Evolutionary conservation across 2,888 invertebrate genomes (phyloP).

Genomic region (Biston betularia): DNA sequence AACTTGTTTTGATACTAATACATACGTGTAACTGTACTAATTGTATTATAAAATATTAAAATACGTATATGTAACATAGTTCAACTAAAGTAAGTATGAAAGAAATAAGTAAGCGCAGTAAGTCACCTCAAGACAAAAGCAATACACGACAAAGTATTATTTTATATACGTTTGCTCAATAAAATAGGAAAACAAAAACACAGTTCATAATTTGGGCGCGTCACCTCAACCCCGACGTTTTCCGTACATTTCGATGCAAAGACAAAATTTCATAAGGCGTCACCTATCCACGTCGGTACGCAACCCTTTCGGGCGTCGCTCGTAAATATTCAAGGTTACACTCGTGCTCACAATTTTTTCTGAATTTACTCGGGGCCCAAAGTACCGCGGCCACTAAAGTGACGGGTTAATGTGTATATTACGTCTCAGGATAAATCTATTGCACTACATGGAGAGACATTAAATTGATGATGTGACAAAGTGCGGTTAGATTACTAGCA

Average conservation of each 20-base stretch:
- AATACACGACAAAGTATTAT: slow-evolving; percentile 6
- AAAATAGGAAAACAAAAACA: slow-evolving; percentile 36
- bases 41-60: no score
- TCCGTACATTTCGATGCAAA: slow-evolving; percentile 54
- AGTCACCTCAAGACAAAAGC: slow-evolving; percentile 9
- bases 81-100: no score
- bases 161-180: slow-evolving; percentile 16
- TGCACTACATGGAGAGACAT: no score
- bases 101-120: neutral
- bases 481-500: no score
- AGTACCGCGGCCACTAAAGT: slow-evolving; percentile 53
- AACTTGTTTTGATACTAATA: neutral
- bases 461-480: no score
- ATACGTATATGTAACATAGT: no score
- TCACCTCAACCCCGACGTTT: slow-evolving; percentile 19
- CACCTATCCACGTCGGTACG: slow-evolving; percentile 56
- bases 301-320: slow-evolving; percentile 67
- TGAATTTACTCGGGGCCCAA: slow-evolving; percentile 64
- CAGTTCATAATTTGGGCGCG: slow-evolving; percentile 33
- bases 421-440: neutral
- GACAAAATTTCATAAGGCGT: slow-evolving; percentile 66
- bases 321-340: slow-evolving; percentile 79
- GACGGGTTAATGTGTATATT: slow-evolving; percentile 36
- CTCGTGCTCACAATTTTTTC: slow-evolving; percentile 70
- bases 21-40: neutral